These are phyloP conservation scores for Philantomba maxwellii DNA, from an alignment of 2,113 vertebrate species.

Conservation along the genomic window DNA sequence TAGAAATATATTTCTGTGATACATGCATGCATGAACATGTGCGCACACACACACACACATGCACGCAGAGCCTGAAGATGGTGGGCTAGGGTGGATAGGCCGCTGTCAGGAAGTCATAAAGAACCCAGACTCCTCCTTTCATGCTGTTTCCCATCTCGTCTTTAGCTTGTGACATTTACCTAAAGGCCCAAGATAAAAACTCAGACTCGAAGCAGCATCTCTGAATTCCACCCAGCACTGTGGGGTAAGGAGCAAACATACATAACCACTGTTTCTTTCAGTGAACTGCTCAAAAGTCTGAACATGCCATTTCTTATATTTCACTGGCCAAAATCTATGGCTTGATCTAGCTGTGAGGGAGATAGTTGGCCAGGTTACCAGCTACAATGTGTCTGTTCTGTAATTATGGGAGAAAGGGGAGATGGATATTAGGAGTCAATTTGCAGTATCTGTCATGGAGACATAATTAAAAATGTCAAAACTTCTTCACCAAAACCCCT, in stretches of 20 bases:
- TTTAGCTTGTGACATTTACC: neutral
- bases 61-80: neutral
- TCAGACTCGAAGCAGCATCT: neutral
- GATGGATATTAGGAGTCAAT: neutral
- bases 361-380: too few relatives aligned
- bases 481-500: neutral
- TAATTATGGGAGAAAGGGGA: neutral
- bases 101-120: neutral
- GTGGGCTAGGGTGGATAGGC: neutral
- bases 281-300: neutral
- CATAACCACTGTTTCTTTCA: neutral
- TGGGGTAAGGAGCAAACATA: neutral
- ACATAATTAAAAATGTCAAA: neutral
- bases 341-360: neutral
- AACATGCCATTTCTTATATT: neutral
- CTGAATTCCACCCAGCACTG: neutral
- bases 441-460: neutral
- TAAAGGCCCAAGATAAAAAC: neutral
- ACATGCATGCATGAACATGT: too few relatives aligned
- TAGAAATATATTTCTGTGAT: neutral
- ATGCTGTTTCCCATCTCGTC: neutral
- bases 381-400: neutral
- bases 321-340: neutral
- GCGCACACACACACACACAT: neutral
- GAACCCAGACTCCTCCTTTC: neutral